Evolutionary conservation across 2,797 vertebrate species (phyloP), one percentile per base, ranked within the genome.

Genomic region (Cossypha dichroa): DNA sequence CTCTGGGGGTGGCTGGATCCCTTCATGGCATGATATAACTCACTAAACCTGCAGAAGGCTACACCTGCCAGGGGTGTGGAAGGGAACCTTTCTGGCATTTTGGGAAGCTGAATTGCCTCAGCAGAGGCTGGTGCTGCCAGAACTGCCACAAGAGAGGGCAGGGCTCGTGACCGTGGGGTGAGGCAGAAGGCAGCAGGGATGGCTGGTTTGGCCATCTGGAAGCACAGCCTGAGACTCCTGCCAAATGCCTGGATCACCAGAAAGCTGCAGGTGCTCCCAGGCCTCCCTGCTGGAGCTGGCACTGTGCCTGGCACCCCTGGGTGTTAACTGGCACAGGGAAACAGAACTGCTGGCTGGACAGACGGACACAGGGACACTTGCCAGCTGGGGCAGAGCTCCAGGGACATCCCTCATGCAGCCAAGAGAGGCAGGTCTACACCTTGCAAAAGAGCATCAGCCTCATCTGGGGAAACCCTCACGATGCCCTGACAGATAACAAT

Each of bases 161-260:
- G 40, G 68, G 31, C 40, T 88, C 0, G 0, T 70, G 72, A 58
- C 26, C 0, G 0, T 20, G 45, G 36, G 43, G 21, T 2, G 6
- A 55, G 6, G 25, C 29, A 82, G 34, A 12, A 46, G 31, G 64
- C 62, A 68, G 25, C 3, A 8, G 8, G 23, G 49, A 29, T 1
- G 14, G 15, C 22, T 5, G 2, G 38, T 69, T 85, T 3, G 2
- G 51, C 36, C 45, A 13, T 45, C 36, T 5, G 2, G 40, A 77
- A 70, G 8, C 5, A 3, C 11, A 68, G 74, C 16, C 38, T 6
- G 3, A 83, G 28, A 12, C 26, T 80, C 19, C 29, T 91, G 72
- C 60, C 64, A 70, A 63, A 23, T 1, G 1, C 40, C 29, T 7
- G 40, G 41, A 13, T 77, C 2, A 1, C 36, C 66, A 58, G 28